These are phyloP conservation scores for Coelopa pilipes DNA, from an alignment of 2,888 invertebrate species.

Conservation along the genomic window DNA sequence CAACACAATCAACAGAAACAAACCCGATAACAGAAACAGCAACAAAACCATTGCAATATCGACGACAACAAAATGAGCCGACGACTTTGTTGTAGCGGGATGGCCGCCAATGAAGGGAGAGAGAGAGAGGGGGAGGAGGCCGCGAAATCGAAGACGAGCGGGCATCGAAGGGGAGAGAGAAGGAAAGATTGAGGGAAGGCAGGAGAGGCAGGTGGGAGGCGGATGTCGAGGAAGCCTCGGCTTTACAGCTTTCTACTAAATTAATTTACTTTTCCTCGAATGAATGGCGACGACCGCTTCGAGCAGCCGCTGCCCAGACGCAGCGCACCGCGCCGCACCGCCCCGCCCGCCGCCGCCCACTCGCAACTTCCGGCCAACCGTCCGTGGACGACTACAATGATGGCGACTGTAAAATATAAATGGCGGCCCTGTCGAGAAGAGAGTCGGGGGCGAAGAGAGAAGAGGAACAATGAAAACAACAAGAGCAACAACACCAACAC, in stretches of 20 bases:
- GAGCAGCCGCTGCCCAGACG: slow-evolving; percentile 18
- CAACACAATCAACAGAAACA: background rate
- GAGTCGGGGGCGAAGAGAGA: background rate
- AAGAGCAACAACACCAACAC: too few species aligned
- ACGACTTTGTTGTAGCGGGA: slow-evolving; percentile 25
- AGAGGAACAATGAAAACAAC: too few species aligned
- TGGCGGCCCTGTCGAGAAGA: background rate
- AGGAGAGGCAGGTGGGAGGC: too few species aligned
- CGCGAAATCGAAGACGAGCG: slow-evolving; percentile 41
- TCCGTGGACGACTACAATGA: slow-evolving; percentile 40
- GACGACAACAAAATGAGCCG: slow-evolving; percentile 11
- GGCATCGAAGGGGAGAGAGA: too few species aligned
- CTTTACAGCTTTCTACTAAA: slow-evolving; percentile 65
- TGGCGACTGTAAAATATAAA: slow-evolving; percentile 39
- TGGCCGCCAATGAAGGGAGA: slow-evolving; percentile 38
- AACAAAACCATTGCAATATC: too few species aligned
- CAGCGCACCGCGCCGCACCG: slow-evolving; percentile 10
- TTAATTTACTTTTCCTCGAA: slow-evolving; percentile 62
- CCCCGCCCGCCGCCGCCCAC: too few species aligned
- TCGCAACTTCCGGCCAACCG: background rate
- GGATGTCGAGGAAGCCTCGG: slow-evolving; percentile 51
- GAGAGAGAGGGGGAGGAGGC: too few species aligned
- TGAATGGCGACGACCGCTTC: slow-evolving; percentile 34
- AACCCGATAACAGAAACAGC: too few species aligned
- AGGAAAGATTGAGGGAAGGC: too few species aligned